Evolutionary conservation across 2,888 invertebrate genomes (phyloP), one percentile per base, ranked within the genome.

Genomic region (Drosophila monieri): DNA sequence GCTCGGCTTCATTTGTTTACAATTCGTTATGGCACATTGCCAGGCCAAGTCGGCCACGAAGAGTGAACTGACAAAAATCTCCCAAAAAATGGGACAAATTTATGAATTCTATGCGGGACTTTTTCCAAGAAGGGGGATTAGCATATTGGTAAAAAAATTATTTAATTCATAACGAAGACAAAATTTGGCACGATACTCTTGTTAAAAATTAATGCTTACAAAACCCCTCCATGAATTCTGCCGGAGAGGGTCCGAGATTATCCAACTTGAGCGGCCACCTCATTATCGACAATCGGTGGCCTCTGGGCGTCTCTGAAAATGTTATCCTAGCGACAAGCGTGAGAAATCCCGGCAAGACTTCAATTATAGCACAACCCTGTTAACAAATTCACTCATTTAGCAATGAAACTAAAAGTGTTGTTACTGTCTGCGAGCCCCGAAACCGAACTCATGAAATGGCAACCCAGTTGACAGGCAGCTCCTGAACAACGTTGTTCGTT

Each of bases 401-500:
- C 73, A 80, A 83, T 76, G 78, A 88, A 88, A 80, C 88, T 78
- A 80, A 88, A 83, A 78, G 84, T 83, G 86, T 88, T 85, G 80
- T 81, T 88, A 85, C 71, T 79, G 79, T 80, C 85, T 78, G 48
- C 39, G 9, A 39, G 68, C 66, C 76, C 65, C 35, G 76, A 52
- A 78, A 69, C 76, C 62, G 61, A 72, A 66, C 70, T 68, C 77
- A 71, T 51, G 76, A 66, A 73, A 73, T 54, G 58, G 66, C 62
- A 55, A 51, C 69, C 58, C 53, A 74, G 78, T 77, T 81, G 85
- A 88, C 76, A 76, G 86, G 83, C 84, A 85, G 85, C 88, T 88
- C 80, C 88, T 73, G 84, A 81, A 66, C 76, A 49, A 54, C 59
- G 65, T 46, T 18, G 48, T 49, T 41, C 37, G 49, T n/a, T 49